Evolutionary conservation across 2,888 invertebrate species (phyloP), one percentile per base, ranked within the genome.

Genomic region (Parthenolecanium corni): DNA sequence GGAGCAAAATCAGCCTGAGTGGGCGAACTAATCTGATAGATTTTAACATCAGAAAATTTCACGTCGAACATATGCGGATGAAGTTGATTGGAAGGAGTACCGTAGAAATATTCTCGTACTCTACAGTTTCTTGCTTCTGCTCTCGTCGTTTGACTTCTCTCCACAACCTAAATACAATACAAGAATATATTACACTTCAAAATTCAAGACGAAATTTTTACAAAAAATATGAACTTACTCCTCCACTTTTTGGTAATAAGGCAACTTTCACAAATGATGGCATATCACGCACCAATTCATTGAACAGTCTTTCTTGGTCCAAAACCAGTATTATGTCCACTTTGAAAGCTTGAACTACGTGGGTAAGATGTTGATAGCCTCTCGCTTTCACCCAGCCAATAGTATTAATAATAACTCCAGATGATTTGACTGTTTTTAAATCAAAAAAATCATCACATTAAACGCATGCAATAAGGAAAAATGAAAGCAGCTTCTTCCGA

Each of bases 31-130:
- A 96, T 90, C 80, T 95, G 95, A 72, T 84, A 94, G 40, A 97
- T 83, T 72, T 87, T 87, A 11, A 95, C 79, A 68, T 95, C 94
- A 1, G 81, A 77, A 80, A 88, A 93, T 73, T 91, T 90, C 1
- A 95, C 85, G 73, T 95, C 94, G 73, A 94, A 93, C 0, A 91
- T 91, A 73, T 94, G 93, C 0, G 95, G 95, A 76, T 92, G 93
- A 66, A 91, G 80, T 1, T 89, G 81, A 6, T 87, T 82, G 66
- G 81, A 74, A 18, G 69, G 65, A 52, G 79, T 79, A 1, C 97
- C 97, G 76, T 98, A 98, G 77, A 97, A 98, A 75, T 97, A 98
- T 76, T 95, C 90, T 42, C 90, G 78, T 5, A 95, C 86, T 53
- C 89, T 79, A 56, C 80, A 78, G 75, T 94, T 93, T 42, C 94